These are phyloP conservation scores for Pilophorus perplexus DNA, from an alignment of 2,888 invertebrate genomes.

Conservation along the genomic window DNA sequence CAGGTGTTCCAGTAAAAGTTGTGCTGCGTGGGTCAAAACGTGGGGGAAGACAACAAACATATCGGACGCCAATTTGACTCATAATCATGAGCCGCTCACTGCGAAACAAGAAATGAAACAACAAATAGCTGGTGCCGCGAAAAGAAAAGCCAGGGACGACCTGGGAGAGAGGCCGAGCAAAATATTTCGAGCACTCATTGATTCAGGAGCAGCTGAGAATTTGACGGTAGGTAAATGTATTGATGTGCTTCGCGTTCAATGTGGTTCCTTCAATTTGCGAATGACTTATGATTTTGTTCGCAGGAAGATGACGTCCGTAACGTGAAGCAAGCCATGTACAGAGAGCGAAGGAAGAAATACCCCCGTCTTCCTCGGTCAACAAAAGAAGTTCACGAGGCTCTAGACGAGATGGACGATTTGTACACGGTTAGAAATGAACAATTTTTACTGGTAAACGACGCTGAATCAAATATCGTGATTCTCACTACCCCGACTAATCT, in stretches of 20 bases:
- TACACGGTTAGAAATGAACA: background rate
- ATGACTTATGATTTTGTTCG: background rate
- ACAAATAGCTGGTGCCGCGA: constrained; percentile 8
- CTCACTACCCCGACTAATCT: too few species aligned
- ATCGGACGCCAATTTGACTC: constrained; percentile 5
- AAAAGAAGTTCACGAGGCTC: too few species aligned
- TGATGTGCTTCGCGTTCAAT: background rate
- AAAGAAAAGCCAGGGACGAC: constrained; percentile 10
- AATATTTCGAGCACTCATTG: constrained; percentile 4
- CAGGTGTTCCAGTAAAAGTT: too few species aligned
- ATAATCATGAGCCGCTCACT: constrained; percentile 8
- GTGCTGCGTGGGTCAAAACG: constrained; percentile 11
- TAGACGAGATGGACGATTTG: too few species aligned
- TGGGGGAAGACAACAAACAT: constrained; percentile 1
- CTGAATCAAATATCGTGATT: too few species aligned
- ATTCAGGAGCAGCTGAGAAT: constrained; percentile 1
- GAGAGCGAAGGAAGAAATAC: constrained; percentile 4
- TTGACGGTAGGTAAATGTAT: constrained; percentile 6
- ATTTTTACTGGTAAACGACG: too few species aligned
- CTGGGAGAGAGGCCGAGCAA: background rate
- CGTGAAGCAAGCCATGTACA: constrained; percentile 11
- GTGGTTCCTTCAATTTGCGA: background rate
- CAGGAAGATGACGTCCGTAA: constrained; percentile 5
- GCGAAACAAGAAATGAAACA: constrained; percentile 1
- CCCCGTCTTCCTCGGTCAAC: background rate